Base-by-base conservation (phyloP, 2,888 invertebrate genomes). In the Arge pagana region DNA sequence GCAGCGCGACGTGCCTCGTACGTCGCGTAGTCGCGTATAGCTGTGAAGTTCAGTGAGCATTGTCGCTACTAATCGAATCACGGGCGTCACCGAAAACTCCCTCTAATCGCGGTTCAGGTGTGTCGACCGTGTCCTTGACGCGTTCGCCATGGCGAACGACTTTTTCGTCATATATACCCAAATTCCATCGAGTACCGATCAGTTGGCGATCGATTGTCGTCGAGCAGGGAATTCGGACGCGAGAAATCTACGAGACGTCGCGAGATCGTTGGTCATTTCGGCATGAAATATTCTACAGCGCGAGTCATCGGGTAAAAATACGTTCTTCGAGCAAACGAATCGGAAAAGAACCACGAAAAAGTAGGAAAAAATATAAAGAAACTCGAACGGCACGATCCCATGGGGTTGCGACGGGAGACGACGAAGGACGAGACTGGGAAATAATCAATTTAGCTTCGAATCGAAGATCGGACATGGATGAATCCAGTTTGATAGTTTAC, bases 401-500 rank as follows among this genome's bases (percentile, higher is more conserved):
- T 30, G 30, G 30, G 30, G 11, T 16, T 30, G 30, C 28, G n/a
- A 11, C 23, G 33, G 2, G 11, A 23, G 35, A 33, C 16, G 33
- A 33, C 24, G 23, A 35, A 33, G 4, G 28, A 10, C n/a, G n/a
- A n/a, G n/a, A n/a, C n/a, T n/a, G n/a, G n/a, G n/a, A n/a, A n/a
- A n/a, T n/a, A n/a, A n/a, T n/a, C n/a, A 18, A 24, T 23, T 45
- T 24, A 10, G n/a, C 33, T 33, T 1, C 10, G n/a, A n/a, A n/a
- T n/a, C n/a, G n/a, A n/a, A n/a, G n/a, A n/a, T n/a, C n/a, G 13
- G 15, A 21, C 45, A 45, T 45, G 45, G 23, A 45, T 24, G 52
- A 52, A 26, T 23, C 13, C 7, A 16, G 24, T 33, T 18, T 52
- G 10, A 31, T 56, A 5, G 52, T 59, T 4, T 57, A 60, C 31